Evolutionary conservation across 2,113 vertebrate species (phyloP), one percentile per base, ranked within the genome.

Genomic region (Tenrec ecaudatus): DNA sequence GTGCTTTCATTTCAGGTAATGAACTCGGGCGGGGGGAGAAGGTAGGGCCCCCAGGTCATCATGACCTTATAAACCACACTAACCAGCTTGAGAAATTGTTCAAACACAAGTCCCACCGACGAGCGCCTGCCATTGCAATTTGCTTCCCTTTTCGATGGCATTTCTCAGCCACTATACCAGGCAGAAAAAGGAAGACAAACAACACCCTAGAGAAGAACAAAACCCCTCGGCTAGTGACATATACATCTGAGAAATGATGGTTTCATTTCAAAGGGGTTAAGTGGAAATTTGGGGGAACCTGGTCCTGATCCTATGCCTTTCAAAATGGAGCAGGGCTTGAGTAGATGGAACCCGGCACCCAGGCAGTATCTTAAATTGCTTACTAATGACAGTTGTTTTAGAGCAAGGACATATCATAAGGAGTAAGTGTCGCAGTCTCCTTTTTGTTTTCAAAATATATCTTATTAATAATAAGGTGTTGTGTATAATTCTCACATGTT

Each of bases 1-100:
- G 97, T 0, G 98, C 98, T 81, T 99, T 99, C 83, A 98, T 99
- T 98, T 98, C 99, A 97, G 99, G 99, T 99, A 97, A 95, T 29
- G 58, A 88, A 94, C 82, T 38, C 40, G 38, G 43, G 77, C 2
- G 60, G 8, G 60, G 60, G 47, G 47, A 5, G 47, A 53, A 53
- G 47, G 9, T 53, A 60, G 43, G 60, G 40, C 31, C n/a, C 47
- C 84, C 57, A 22, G 47, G 58, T 78, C 36, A 10, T 68, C 27
- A 33, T 66, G 83, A 77, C 92, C 86, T 25, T 10, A 3, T 3
- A 58, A 86, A 36, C 53, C 68, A 43, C 57, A 57, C 43, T 22
- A 16, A 62, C 23, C 6, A 33, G 82, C 82, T 88, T 82, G 58
- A 82, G 75, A 95, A 88, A 43, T 17, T 38, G 19, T 91, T 80